phyloP scores from a whole-genome alignment of 2,888 invertebrate species.

The Therioaphis trifolii region DNA sequence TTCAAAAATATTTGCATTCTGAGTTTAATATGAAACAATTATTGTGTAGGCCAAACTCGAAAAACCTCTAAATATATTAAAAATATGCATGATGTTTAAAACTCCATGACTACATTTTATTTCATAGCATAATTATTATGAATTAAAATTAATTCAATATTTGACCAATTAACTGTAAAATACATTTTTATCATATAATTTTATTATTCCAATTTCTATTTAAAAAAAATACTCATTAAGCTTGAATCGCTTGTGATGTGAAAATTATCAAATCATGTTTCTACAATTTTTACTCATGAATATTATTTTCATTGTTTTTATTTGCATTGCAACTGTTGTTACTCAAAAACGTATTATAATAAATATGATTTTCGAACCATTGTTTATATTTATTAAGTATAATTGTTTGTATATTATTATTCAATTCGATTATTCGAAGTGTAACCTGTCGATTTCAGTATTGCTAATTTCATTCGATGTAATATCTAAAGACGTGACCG shows the following conservation, averaged over 20 bases:
- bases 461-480: slow-evolving; percentile 21
- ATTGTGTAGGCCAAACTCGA: slow-evolving; percentile 26
- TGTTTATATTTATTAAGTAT: background rate
- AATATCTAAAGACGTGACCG: background rate
- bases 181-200: background rate
- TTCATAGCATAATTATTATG: background rate
- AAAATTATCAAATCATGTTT: background rate
- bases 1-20: background rate
- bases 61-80: slow-evolving; percentile 23
- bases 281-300: background rate
- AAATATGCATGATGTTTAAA: slow-evolving; percentile 27
- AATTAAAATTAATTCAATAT: background rate
- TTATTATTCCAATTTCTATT: too few relatives aligned
- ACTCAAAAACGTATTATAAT: background rate
- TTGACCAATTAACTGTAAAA: background rate
- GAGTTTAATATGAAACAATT: slow-evolving; percentile 37
- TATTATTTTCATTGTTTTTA: background rate
- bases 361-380: background rate
- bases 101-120: slow-evolving; percentile 3
- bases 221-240: background rate
- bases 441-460: slow-evolving; percentile 15
- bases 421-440: slow-evolving; percentile 1
- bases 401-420: slow-evolving; percentile 2
- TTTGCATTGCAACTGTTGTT: background rate
- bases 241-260: background rate